Conservation (phyloP, 2,888 invertebrate species). For the Cheilosia pagana region DNA sequence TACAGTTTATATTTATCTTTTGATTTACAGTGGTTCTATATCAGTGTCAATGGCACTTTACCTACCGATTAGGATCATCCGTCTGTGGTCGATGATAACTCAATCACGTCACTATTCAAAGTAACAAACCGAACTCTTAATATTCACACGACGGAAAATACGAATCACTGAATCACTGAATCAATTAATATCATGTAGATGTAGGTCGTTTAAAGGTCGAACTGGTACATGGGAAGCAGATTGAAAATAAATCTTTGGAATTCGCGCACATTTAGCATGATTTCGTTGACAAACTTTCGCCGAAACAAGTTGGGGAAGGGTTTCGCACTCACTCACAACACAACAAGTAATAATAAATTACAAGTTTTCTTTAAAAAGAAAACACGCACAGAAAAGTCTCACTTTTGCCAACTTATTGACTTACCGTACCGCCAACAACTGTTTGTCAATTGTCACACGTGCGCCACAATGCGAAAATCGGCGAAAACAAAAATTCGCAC, state of each 20-base stretch:
- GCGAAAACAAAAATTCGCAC: not conserved
- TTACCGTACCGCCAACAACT: not conserved
- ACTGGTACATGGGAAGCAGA: not conserved
- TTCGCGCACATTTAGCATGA: not conserved
- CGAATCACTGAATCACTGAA: not conserved
- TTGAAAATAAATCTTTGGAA: not conserved
- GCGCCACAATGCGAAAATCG: not conserved
- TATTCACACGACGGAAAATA: no score
- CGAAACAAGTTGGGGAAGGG: not conserved
- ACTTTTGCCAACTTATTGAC: no score
- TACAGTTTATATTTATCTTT: no score
- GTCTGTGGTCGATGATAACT: no score
- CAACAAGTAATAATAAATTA: no score
- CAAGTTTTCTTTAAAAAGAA: no score
- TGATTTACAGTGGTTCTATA: no score
- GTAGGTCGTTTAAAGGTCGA: slow-evolving; percentile 24
- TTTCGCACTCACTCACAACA: no score
- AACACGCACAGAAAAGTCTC: no score
- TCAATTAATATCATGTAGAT: not conserved
- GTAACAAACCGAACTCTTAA: not conserved
- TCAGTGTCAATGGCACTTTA: no score
- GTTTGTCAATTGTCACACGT: not conserved
- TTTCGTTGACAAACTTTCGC: not conserved
- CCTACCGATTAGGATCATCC: no score
- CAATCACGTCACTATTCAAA: not conserved